phyloP scores from a whole-genome alignment of 2,797 vertebrate genomes.

The Mormyrus proboscirostris region DNA sequence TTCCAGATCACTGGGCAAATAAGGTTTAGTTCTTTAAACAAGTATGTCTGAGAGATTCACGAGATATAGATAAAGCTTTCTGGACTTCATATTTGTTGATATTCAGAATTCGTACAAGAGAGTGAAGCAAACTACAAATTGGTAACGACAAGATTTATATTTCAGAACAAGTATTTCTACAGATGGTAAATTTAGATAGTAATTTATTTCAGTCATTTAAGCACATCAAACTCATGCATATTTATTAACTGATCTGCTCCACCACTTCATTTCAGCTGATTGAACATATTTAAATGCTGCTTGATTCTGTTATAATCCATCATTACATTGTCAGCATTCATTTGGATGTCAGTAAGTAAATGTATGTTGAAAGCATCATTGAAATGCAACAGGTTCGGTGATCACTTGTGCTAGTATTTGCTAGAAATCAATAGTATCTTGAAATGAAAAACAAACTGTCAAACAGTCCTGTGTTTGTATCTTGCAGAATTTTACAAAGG shows the following conservation, averaged over 20 bases:
- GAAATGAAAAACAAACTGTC: not conserved
- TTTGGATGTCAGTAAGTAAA: not conserved
- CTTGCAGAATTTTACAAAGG: not conserved
- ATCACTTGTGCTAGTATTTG: not conserved
- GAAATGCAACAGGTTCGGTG: not conserved
- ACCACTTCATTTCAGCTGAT: constrained; percentile 6
- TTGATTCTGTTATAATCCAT: constrained; percentile 10
- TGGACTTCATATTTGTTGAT: not conserved
- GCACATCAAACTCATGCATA: constrained; percentile 16
- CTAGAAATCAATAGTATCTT: not conserved
- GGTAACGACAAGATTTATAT: not conserved
- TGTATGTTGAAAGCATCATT: not conserved
- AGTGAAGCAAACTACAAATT: not conserved
- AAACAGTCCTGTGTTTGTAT: not conserved
- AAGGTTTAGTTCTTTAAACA: not conserved
- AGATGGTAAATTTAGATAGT: not conserved
- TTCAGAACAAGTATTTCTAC: not conserved
- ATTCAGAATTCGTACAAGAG: not conserved
- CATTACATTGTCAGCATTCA: not conserved
- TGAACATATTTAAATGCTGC: constrained; percentile 11
- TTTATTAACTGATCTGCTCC: constrained; percentile 6
- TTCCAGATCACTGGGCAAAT: not conserved
- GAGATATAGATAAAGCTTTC: not conserved
- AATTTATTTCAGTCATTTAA: constrained; percentile 12
- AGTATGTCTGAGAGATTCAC: not conserved